A percentile compares a stretch with the other conserved stretches of the same genome.
These are phyloP conservation scores for Mimachlamys varia DNA, from an alignment of 2,888 invertebrate species.

Conservation along the genomic window DNA sequence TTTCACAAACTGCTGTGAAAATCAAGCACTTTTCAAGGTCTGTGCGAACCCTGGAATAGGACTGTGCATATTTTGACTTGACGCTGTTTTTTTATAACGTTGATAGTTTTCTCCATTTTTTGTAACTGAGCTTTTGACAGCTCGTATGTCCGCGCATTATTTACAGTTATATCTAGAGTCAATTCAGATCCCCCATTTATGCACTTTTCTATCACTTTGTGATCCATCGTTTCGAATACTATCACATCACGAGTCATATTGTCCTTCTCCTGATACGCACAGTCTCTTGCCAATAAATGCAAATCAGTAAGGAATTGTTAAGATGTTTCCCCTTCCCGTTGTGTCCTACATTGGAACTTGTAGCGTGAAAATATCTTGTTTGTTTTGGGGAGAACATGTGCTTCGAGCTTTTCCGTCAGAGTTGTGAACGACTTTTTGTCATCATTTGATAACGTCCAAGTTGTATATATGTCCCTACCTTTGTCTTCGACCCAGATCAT, in stretches of 20 bases:
- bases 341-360: slow-evolving; percentile 37
- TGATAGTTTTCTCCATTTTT: too few species aligned
- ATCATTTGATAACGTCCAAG: slow-evolving; percentile 31
- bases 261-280: slow-evolving; percentile 37
- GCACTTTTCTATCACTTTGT: slow-evolving; percentile 37
- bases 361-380: slow-evolving; percentile 42
- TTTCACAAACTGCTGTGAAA: too few species aligned
- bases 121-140: too few species aligned
- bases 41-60: too few species aligned
- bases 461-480: slow-evolving; percentile 40
- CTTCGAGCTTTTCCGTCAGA: slow-evolving; percentile 36
- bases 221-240: slow-evolving; percentile 41
- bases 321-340: slow-evolving; percentile 41
- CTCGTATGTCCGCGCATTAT: slow-evolving; percentile 23
- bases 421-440: slow-evolving; percentile 17
- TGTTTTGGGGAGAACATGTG: slow-evolving; percentile 35
- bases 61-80: too few species aligned
- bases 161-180: slow-evolving; percentile 39
- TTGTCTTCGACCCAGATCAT: slow-evolving; percentile 47
- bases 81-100: too few species aligned
- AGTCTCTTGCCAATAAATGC: slow-evolving; percentile 39
- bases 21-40: too few species aligned
- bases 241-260: slow-evolving; percentile 42
- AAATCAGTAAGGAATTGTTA: slow-evolving; percentile 41
- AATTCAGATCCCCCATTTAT: slow-evolving; percentile 39